Percentiles rank a stretch among this genome's conserved stretches.
These are phyloP conservation scores for Chrysopilus asiliformis DNA, from an alignment of 2,888 invertebrate species.

Conservation along the genomic window DNA sequence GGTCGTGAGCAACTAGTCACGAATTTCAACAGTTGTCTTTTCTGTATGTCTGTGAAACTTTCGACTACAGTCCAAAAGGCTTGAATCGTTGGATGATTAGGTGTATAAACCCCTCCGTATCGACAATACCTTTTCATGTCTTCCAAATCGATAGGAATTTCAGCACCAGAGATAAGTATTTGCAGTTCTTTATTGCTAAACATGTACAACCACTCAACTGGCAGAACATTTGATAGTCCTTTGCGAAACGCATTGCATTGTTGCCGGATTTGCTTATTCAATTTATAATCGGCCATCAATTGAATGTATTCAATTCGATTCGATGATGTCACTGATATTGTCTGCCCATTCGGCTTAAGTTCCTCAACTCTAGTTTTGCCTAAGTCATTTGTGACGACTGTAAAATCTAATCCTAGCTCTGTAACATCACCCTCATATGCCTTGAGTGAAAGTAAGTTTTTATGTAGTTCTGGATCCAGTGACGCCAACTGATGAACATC, in stretches of 20 bases:
- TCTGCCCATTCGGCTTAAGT: conserved; percentile 77
- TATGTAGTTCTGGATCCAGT: conserved; percentile 74
- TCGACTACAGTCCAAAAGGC: conserved; percentile 84
- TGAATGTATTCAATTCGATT: conserved; percentile 97
- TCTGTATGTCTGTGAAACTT: conserved; percentile 69
- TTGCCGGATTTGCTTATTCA: conserved; percentile 77
- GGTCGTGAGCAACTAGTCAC: conserved; percentile 97
- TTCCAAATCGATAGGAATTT: conserved; percentile 81
- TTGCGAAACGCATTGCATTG: conserved; percentile 82
- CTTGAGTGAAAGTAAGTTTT: conserved; percentile 77
- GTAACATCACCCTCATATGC: conserved; percentile 74
- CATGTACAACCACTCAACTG: conserved; percentile 85
- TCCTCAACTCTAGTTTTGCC: conserved; percentile 84
- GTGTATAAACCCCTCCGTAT: conserved; percentile 75
- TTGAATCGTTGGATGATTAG: conserved; percentile 69
- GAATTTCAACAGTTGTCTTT: conserved; percentile 83
- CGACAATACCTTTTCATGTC: conserved; percentile 79
- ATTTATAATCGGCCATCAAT: conserved; percentile 87
- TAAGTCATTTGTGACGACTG: conserved; percentile 75
- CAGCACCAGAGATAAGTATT: conserved; percentile 91
- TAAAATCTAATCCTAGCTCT: conserved; percentile 85
- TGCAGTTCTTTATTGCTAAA: conserved; percentile 91
- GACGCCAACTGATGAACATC: conserved; percentile 89
- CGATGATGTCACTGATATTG: conserved; percentile 78
- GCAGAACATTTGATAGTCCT: conserved; percentile 82